These are phyloP conservation scores for Epinotia brunnichana DNA, from an alignment of 2,888 invertebrate species.

Conservation along the genomic window DNA sequence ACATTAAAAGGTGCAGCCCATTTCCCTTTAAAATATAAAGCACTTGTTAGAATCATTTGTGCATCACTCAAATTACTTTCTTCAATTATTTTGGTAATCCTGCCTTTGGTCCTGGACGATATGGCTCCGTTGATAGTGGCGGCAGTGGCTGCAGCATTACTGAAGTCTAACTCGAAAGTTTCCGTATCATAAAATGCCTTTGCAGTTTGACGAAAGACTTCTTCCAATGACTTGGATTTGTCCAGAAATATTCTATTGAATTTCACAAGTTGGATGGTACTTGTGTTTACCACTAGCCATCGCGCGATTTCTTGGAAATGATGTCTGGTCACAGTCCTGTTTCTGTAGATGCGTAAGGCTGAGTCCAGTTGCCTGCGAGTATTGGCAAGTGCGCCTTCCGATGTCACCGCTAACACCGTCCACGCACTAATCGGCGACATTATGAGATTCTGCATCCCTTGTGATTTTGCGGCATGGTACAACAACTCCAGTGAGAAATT, in stretches of 20 bases:
- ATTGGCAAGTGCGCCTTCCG: constrained; percentile 83
- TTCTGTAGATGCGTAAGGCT: constrained; percentile 58
- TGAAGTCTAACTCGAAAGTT: constrained; percentile 61
- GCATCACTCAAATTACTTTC: constrained; percentile 75
- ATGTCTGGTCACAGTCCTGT: constrained; percentile 50
- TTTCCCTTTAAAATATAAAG: constrained; percentile 88
- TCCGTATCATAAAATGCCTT: constrained; percentile 62
- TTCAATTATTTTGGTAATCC: constrained; percentile 64
- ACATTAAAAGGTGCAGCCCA: constrained; percentile 87
- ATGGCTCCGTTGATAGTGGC: constrained; percentile 61
- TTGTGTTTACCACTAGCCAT: constrained; percentile 68
- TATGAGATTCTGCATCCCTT: constrained; percentile 76
- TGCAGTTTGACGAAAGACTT: constrained; percentile 57
- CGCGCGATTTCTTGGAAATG: constrained; percentile 61
- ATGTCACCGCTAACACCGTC: constrained; percentile 84
- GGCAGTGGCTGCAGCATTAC: constrained; percentile 54
- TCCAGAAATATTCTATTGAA: constrained; percentile 71
- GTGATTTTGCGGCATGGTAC: constrained; percentile 60
- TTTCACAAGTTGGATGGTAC: constrained; percentile 66
- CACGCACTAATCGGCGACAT: constrained; percentile 87
- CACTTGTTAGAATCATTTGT: constrained; percentile 86
- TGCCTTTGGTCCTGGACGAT: constrained; percentile 65
- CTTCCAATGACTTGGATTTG: constrained; percentile 46
- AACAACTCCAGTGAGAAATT: constrained; percentile 76
- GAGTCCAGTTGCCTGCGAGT: constrained; percentile 80